These are phyloP conservation scores for Syrista parreyssii DNA, from an alignment of 2,888 invertebrate genomes.

Conservation along the genomic window DNA sequence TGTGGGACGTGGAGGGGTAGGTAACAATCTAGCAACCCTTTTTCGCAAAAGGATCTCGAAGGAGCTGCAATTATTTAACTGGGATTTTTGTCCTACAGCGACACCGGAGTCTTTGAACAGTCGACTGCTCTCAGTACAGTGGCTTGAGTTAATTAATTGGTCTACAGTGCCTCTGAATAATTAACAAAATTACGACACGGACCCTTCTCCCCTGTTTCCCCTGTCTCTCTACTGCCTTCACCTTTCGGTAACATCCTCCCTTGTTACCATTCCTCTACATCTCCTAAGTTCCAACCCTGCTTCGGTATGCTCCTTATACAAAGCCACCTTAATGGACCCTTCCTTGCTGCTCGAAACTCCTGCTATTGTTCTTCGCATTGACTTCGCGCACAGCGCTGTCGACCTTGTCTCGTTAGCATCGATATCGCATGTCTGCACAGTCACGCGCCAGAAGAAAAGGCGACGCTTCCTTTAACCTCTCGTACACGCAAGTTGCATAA, in stretches of 20 bases:
- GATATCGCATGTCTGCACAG: not conserved
- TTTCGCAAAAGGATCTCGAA: slow-evolving; percentile 2
- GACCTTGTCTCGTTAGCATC: not conserved
- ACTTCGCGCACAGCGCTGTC: not conserved
- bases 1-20: fast-evolving
- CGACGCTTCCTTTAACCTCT: not conserved
- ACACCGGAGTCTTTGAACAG: slow-evolving; percentile 34
- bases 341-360: slow-evolving; percentile 30
- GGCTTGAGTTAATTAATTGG: slow-evolving; percentile 53
- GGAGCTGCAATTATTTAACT: slow-evolving; percentile 46
- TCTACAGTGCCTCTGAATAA: slow-evolving; percentile 42
- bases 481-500: not conserved
- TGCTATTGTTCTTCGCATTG: slow-evolving; percentile 34
- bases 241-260: slow-evolving; percentile 8
- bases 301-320: slow-evolving; percentile 37
- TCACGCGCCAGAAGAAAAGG: not conserved
- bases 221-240: slow-evolving; percentile 22
- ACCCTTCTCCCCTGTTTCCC: slow-evolving; percentile 10
- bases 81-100: slow-evolving; percentile 37
- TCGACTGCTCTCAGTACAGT: slow-evolving; percentile 25
- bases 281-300: slow-evolving; percentile 29
- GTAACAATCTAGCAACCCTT: not conserved
- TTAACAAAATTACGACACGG: slow-evolving; percentile 51
- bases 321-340: slow-evolving; percentile 48
- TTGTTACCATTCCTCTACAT: slow-evolving; percentile 16